These are phyloP conservation scores for Malurus melanocephalus DNA, from an alignment of 2,113 vertebrate species.

Conservation along the genomic window DNA sequence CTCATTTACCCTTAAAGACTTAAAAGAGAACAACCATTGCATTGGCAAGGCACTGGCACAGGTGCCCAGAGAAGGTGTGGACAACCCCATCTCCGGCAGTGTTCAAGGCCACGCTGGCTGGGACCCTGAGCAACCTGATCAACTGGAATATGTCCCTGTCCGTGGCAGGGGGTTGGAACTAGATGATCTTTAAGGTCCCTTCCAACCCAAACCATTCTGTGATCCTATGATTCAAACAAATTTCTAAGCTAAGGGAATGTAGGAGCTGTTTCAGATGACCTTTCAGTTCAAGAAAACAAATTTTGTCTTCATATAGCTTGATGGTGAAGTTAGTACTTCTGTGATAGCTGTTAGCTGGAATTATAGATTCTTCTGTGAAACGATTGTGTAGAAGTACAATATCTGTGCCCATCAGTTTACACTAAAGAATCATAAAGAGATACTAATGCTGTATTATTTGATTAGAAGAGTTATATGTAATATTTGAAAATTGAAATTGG, in stretches of 20 bases:
- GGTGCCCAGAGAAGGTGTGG: neutral
- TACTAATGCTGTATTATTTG: neutral
- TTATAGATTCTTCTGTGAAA: neutral
- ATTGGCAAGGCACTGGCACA: neutral
- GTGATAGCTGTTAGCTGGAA: neutral
- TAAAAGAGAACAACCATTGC: neutral
- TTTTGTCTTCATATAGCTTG: neutral
- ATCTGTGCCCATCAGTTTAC: neutral
- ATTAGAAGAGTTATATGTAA: neutral
- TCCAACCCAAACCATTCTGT: neutral
- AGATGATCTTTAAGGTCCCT: neutral
- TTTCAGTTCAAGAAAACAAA: neutral
- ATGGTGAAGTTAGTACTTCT: neutral
- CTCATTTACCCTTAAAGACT: neutral
- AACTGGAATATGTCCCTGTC: neutral
- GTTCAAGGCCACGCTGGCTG: accelerated
- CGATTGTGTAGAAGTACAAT: neutral
- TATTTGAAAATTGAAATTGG: neutral
- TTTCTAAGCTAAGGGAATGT: neutral
- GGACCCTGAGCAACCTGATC: neutral
- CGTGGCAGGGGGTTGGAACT: accelerated
- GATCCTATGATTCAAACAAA: neutral
- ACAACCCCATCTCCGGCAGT: neutral
- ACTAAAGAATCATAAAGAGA: neutral
- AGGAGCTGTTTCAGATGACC: neutral